Percentiles rank a stretch among this genome's conserved stretches.
These are phyloP conservation scores for Thalassarche chlororhynchos DNA, from an alignment of 2,113 vertebrate species.

Conservation along the genomic window DNA sequence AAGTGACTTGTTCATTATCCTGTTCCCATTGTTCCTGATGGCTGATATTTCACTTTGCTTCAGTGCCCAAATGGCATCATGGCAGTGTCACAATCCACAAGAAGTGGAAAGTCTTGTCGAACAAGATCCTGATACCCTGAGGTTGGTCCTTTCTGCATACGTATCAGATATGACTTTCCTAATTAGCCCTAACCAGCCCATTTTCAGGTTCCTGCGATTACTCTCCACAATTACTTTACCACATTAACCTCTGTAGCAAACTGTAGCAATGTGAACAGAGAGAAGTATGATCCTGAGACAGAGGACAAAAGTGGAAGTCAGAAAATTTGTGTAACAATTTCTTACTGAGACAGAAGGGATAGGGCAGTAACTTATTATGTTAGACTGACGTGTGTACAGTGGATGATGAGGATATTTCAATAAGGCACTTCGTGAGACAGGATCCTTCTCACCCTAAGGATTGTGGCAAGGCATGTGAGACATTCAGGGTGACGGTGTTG, in stretches of 20 bases:
- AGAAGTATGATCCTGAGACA: fast-evolving
- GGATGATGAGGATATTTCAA: neutral
- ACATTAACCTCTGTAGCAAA: neutral
- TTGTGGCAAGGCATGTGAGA: neutral
- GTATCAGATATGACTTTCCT: neutral
- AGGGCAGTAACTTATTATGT: neutral
- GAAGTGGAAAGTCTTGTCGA: neutral
- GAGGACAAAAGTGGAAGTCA: neutral
- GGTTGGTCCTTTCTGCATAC: neutral
- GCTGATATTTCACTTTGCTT: neutral
- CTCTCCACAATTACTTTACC: neutral
- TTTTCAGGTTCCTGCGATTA: neutral
- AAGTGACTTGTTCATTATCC: neutral
- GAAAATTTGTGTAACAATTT: neutral
- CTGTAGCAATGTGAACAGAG: neutral
- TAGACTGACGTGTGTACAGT: neutral
- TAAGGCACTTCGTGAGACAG: neutral
- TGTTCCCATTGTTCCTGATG: neutral
- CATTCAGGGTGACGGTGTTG: neutral
- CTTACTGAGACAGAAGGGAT: neutral
- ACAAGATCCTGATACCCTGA: neutral
- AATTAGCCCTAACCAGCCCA: neutral
- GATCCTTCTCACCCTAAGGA: neutral
- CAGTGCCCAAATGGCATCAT: neutral
- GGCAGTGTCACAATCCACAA: neutral